A percentile compares a stretch with the other conserved stretches of the same genome.
phyloP scores from a whole-genome alignment of 2,797 vertebrate genomes.

The Phrynocephalus guinanensis region DNA sequence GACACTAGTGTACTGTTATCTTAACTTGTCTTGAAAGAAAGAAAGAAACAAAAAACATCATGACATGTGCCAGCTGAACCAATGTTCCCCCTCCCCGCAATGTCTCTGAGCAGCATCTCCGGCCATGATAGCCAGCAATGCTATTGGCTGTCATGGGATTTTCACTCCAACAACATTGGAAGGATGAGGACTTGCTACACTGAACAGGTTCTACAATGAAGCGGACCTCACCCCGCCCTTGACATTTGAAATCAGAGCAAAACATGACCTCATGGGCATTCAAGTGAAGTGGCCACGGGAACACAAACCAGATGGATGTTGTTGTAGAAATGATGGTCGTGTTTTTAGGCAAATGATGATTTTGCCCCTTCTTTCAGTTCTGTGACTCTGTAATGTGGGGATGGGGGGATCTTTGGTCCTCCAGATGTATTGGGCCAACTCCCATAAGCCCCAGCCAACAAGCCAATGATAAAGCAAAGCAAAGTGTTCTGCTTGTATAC shows the following conservation, averaged over 20 bases:
- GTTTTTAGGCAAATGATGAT: neutral
- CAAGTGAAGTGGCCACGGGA: neutral
- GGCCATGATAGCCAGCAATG: neutral
- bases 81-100: neutral
- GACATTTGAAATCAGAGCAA: neutral
- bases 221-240: neutral
- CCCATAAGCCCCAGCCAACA: neutral
- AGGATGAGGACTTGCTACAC: neutral
- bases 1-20: no score
- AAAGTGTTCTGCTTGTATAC: no score
- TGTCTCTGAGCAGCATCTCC: neutral
- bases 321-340: neutral
- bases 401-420: no score
- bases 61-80: no score
- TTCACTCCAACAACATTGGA: no score
- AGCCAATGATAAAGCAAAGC: no score
- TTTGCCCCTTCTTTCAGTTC: neutral
- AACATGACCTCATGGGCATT: neutral
- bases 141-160: no score
- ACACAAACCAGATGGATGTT: neutral
- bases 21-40: no score
- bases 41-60: neutral
- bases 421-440: no score
- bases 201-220: neutral
- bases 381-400: neutral